A percentile compares a stretch with the other conserved stretches of the same genome.
These are phyloP conservation scores for Cyprinus carpio DNA, from an alignment of 2,113 vertebrate genomes.

Conservation along the genomic window DNA sequence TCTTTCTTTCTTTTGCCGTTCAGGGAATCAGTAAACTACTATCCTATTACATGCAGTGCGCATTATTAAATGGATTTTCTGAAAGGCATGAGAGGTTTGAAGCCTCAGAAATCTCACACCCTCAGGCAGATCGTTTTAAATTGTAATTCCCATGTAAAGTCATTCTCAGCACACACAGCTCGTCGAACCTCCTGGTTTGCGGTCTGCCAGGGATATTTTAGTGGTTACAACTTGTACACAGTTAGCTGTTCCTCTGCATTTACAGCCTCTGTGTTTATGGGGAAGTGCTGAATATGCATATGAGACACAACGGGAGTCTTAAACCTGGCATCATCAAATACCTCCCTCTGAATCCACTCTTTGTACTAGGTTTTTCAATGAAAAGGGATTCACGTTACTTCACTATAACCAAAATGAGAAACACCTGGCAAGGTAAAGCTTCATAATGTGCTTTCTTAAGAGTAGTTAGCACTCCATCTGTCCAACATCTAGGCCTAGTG, in stretches of 20 bases:
- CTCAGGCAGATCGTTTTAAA: constrained; percentile 18
- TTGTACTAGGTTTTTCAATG: constrained; percentile 51
- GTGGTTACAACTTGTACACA: constrained; percentile 53
- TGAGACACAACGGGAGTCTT: constrained; percentile 57
- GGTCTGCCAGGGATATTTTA: constrained; percentile 41
- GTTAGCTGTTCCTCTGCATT: constrained; percentile 51
- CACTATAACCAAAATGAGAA: constrained; percentile 56
- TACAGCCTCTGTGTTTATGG: constrained; percentile 55
- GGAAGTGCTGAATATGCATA: constrained; percentile 58
- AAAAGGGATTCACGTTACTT: constrained; percentile 54
- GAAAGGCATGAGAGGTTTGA: constrained; percentile 15
- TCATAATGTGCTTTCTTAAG: constrained; percentile 36
- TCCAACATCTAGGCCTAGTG: not conserved
- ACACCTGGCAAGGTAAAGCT: constrained; percentile 59
- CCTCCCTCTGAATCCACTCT: constrained; percentile 51
- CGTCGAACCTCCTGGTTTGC: constrained; percentile 14
- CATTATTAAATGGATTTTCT: not conserved
- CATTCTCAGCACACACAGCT: constrained; percentile 31
- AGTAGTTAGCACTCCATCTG: constrained; percentile 17
- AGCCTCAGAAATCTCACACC: not conserved
- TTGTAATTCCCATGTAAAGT: constrained; percentile 27
- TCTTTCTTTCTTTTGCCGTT: not conserved
- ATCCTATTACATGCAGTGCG: not conserved
- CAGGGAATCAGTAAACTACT: not conserved
- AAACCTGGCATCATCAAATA: constrained; percentile 53